Evolutionary conservation across 2,113 vertebrate genomes (phyloP), one percentile per base, ranked within the genome.

Genomic region (Pterophyllum scalare): DNA sequence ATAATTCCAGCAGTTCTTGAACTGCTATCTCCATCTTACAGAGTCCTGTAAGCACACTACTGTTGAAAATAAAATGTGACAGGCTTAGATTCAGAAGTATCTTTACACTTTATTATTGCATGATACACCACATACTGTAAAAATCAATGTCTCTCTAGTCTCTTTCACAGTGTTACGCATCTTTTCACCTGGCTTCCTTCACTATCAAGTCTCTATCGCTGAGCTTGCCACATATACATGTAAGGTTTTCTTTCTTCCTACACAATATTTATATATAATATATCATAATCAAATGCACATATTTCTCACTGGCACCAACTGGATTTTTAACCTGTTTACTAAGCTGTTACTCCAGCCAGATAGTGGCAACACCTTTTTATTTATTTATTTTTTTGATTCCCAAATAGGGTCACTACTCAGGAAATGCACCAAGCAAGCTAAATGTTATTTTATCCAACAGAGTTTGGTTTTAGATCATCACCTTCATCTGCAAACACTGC

Each of bases 31-130:
- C 52, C 28, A 19, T 72, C 43, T 72, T 52, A 52, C 19, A 3
- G 26, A 31, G 20, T 52, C 3, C 43, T 70, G 19, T 70, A 70
- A 26, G 3, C 65, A 52, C 65, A 52, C 67, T 31, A 31, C 17
- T 52, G 4, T 31, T 72, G 67, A 19, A 72, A 52, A 52, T 52
- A 11, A 72, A 72, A 52, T 14, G 6, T 70, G 43, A 28, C 43
- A 70, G 15, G 65, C 65, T 70, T 52, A 72, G 17, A 49, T 6
- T 49, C 14, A 49, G 5, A 49, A 17, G 15, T 72, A 52, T 31
- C 46, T n/a, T 72, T 72, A 46, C 67, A 72, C 46, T 52, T 52
- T 46, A 52, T 54, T 54, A 72, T 72, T 72, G 46, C 67, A 72
- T 31, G 43, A 72, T 31, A 31, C 65, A 72, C 43, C 43, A 72